Evolutionary conservation across 2,888 invertebrate genomes (phyloP).

Genomic region (Pandemis corylana): DNA sequence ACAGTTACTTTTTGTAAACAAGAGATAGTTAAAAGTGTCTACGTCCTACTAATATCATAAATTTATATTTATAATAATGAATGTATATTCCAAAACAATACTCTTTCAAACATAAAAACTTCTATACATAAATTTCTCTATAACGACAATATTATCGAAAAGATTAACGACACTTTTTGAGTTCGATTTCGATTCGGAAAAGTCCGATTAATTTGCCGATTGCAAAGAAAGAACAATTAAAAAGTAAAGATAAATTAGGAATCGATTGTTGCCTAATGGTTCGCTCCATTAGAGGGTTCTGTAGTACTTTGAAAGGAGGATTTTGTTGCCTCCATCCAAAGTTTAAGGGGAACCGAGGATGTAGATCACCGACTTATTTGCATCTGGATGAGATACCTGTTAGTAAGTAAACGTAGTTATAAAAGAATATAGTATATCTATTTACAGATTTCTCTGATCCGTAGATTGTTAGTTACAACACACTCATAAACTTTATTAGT

Average conservation of each 20-base stretch:
- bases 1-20: no score
- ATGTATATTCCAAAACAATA: not conserved
- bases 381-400: constrained; percentile 45
- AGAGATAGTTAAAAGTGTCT: no score
- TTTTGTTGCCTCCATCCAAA: constrained; percentile 71
- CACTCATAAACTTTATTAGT: no score
- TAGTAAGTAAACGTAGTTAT: not conserved
- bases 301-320: constrained; percentile 71
- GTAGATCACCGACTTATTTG: constrained; percentile 43
- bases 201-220: constrained; percentile 67
- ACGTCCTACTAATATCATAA: no score
- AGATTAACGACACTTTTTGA: constrained; percentile 67
- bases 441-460: no score
- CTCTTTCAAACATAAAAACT: not conserved
- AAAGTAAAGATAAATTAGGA: constrained; percentile 79
- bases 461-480: no score
- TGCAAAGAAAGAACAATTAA: constrained; percentile 75
- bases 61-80: no score
- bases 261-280: constrained; percentile 82
- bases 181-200: constrained; percentile 65
- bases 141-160: constrained; percentile 51
- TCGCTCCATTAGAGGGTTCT: constrained; percentile 79
- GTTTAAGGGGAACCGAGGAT: constrained; percentile 61
- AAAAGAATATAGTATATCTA: no score
- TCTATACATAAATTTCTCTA: constrained; percentile 21